These are phyloP conservation scores for Xiphophorus couchianus DNA, from an alignment of 2,113 vertebrate species.

Conservation along the genomic window DNA sequence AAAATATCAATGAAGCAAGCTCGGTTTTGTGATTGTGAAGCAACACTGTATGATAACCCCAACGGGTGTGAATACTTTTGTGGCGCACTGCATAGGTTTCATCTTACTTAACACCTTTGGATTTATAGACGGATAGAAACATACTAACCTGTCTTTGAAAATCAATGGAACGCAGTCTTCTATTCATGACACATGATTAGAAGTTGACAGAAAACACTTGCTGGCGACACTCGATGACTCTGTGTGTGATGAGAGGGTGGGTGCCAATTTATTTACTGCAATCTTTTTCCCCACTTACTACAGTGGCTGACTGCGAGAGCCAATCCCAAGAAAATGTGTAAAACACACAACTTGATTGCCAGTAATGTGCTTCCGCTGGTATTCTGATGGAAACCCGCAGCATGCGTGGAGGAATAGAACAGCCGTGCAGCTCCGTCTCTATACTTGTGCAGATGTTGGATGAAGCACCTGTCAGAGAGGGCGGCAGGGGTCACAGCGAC, in stretches of 20 bases:
- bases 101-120: conserved; percentile 29
- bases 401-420: conserved; percentile 11
- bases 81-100: neutral
- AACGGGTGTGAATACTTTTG: neutral
- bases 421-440: conserved; percentile 1
- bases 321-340: conserved; percentile 33
- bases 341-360: conserved; percentile 35
- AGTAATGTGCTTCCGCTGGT: conserved; percentile 40
- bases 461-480: conserved; percentile 11
- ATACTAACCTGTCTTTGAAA: conserved; percentile 32
- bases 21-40: neutral
- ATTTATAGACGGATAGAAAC: conserved; percentile 27
- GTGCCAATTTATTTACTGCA: conserved; percentile 13
- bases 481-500: conserved; percentile 22
- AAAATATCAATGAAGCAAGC: no score
- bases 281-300: conserved; percentile 21
- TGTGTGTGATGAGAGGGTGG: conserved; percentile 14
- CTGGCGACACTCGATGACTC: conserved; percentile 27
- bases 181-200: conserved; percentile 21
- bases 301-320: conserved; percentile 27
- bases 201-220: conserved; percentile 28
- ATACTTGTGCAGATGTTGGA: conserved; percentile 22
- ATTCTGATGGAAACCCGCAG: conserved; percentile 29
- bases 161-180: conserved; percentile 10
- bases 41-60: neutral